These are phyloP conservation scores for Streptopelia turtur DNA, from an alignment of 2,797 vertebrate species.

Conservation along the genomic window DNA sequence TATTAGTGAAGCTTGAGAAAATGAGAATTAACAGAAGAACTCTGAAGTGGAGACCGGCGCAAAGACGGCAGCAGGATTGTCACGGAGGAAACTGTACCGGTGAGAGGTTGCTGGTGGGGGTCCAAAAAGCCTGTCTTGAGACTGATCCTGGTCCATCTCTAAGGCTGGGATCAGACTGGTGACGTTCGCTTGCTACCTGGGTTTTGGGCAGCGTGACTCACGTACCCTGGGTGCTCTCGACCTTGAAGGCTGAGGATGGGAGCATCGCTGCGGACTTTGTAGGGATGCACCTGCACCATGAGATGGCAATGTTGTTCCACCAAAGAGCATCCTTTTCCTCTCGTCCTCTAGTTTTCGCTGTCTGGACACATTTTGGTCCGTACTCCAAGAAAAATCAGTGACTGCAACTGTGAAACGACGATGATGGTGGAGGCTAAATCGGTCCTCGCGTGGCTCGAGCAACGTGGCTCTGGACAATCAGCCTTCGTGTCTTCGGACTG, in stretches of 20 bases:
- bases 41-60: not conserved
- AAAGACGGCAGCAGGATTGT: not conserved
- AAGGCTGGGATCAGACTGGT: not conserved
- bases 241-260: not conserved
- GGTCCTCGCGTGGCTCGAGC: not conserved
- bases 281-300: not conserved
- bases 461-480: not conserved
- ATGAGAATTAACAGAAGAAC: slow-evolving; percentile 42
- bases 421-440: not conserved
- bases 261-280: not conserved
- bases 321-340: not conserved
- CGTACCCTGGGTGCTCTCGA: accelerated
- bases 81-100: accelerated
- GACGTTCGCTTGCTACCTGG: not conserved
- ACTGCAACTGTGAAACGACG: not conserved
- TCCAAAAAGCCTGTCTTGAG: not conserved
- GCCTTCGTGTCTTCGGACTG: accelerated
- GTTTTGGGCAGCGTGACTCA: accelerated
- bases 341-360: not conserved
- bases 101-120: accelerated
- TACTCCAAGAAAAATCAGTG: not conserved
- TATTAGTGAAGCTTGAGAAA: slow-evolving; percentile 48
- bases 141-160: not conserved
- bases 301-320: slow-evolving; percentile 64
- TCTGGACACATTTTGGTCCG: not conserved